Percentiles rank a stretch among this genome's conserved stretches.
phyloP scores from a whole-genome alignment of 2,888 invertebrate species.

The Lasioglossum lativentre region DNA sequence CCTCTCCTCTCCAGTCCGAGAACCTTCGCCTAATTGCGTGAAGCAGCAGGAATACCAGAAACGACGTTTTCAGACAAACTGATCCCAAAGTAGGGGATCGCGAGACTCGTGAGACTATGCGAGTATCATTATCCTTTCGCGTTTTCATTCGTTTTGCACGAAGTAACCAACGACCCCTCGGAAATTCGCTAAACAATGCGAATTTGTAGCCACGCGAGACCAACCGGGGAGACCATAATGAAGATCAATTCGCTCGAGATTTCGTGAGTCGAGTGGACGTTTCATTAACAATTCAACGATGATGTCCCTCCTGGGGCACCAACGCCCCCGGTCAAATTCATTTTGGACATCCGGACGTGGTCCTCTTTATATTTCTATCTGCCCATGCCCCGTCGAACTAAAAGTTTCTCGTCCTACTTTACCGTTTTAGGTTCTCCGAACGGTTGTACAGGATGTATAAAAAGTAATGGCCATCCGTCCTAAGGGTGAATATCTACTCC shows the following conservation, averaged over 20 bases:
- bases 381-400: not conserved
- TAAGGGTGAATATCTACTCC: no score
- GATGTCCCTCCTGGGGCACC: conserved; percentile 2
- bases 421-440: not conserved
- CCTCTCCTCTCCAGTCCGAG: not conserved
- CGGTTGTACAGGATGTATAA: no score
- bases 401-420: not conserved
- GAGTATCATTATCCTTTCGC: conserved; percentile 12
- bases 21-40: not conserved
- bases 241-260: conserved; percentile 30
- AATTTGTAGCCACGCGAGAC: not conserved
- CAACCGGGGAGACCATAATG: conserved; percentile 3
- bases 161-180: conserved; percentile 15
- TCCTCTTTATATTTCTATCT: not conserved
- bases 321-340: not conserved
- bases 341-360: not conserved
- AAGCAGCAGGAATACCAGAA: not conserved
- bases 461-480: no score
- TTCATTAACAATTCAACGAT: conserved; percentile 26
- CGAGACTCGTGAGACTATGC: not conserved
- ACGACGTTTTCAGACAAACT: not conserved
- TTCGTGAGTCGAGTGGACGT: conserved; percentile 15
- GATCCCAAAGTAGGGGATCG: conserved; percentile 4
- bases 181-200: conserved; percentile 13
- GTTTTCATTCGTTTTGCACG: not conserved